Percentiles rank a stretch among this genome's conserved stretches.
Evolutionary conservation across 2,797 vertebrate species (phyloP).

Genomic region (Tauraco hartlaubi): DNA sequence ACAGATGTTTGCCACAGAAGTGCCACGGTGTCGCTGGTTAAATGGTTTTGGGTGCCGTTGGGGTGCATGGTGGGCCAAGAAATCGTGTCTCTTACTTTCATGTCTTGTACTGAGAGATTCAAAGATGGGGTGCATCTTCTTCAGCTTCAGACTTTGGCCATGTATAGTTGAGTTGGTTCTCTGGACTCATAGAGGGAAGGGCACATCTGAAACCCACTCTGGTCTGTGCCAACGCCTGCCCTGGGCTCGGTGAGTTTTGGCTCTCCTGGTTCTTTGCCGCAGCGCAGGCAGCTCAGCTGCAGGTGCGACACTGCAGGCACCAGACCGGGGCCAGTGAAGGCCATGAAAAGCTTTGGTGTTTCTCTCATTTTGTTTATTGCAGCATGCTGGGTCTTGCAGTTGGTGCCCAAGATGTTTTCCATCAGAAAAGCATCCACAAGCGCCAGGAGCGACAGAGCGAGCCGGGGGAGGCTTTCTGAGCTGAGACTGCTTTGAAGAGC

Average conservation of each 20-base stretch:
- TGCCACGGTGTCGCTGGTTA: fast-evolving
- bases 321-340: background rate
- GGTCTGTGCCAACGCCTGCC: background rate
- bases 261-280: background rate
- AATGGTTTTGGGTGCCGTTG: too few relatives aligned
- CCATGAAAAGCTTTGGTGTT: background rate
- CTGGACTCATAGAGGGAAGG: background rate
- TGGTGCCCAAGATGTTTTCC: background rate
- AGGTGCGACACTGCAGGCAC: background rate
- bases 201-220: fast-evolving
- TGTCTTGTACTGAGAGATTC: too few relatives aligned
- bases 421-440: background rate
- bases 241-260: fast-evolving
- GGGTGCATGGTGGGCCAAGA: background rate
- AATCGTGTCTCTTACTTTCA: background rate
- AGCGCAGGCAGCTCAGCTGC: fast-evolving
- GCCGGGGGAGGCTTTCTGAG: background rate
- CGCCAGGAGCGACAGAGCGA: background rate
- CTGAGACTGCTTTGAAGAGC: background rate
- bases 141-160: background rate
- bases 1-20: background rate
- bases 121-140: background rate
- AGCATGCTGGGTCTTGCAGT: fast-evolving
- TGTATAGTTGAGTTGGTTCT: background rate
- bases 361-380: background rate